A percentile compares a stretch with the other conserved stretches of the same genome.
Conservation (phyloP, 2,888 invertebrate species). For the Zaprionus lineosus region DNA sequence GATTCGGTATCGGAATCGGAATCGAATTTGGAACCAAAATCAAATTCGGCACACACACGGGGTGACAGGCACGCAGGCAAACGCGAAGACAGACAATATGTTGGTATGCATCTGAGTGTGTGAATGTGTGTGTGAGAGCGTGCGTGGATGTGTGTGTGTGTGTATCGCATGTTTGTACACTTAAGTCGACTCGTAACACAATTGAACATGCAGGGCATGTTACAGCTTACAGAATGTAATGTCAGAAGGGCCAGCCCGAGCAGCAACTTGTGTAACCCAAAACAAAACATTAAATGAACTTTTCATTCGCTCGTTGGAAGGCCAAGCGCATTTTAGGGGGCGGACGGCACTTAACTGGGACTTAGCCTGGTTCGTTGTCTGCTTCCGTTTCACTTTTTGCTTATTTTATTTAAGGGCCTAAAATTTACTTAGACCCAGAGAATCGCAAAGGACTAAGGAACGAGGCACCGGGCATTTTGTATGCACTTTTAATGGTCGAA, state of each 20-base stretch:
- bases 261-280: slow-evolving; percentile 19
- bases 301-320: slow-evolving; percentile 41
- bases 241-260: slow-evolving; percentile 45
- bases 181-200: slow-evolving; percentile 25
- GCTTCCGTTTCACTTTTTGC: slow-evolving; percentile 34
- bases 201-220: slow-evolving; percentile 68
- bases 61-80: neutral
- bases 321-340: slow-evolving; percentile 15
- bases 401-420: slow-evolving; percentile 39
- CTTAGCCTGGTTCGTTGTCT: neutral
- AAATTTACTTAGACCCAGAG: slow-evolving; percentile 39
- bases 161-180: slow-evolving; percentile 21
- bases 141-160: no score
- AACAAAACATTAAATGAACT: slow-evolving; percentile 50
- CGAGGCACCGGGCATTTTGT: slow-evolving; percentile 24
- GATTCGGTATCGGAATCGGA: slow-evolving; percentile 11
- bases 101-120: no score
- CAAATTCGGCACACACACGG: no score
- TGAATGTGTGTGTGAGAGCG: no score
- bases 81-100: neutral
- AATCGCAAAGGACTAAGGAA: neutral
- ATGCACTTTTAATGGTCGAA: slow-evolving; percentile 50
- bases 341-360: slow-evolving; percentile 2
- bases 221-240: slow-evolving; percentile 51
- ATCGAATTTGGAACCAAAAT: slow-evolving; percentile 35